phyloP scores from a whole-genome alignment of 2,113 vertebrate genomes.

The Pycnonotus jocosus region DNA sequence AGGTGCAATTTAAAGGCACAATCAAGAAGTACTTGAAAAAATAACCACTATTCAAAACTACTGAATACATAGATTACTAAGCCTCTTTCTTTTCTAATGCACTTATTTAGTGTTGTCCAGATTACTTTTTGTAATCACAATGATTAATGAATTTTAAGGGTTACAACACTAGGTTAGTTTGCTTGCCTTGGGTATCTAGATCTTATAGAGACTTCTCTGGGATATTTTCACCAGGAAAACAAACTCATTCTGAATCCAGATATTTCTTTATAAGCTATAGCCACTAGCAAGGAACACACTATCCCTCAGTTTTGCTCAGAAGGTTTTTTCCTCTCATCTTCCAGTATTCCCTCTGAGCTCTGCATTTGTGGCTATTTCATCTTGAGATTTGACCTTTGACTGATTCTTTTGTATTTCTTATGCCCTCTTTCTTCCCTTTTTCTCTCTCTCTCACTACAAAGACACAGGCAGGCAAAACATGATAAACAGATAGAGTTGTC shows the following conservation, averaged over 20 bases:
- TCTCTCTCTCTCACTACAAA: not conserved
- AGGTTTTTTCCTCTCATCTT: not conserved
- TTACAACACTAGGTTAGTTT: not conserved
- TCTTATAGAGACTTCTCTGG: not conserved
- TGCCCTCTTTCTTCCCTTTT: not conserved
- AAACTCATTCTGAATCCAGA: not conserved
- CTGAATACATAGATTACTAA: not conserved
- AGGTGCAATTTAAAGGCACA: not conserved
- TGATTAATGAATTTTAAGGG: not conserved
- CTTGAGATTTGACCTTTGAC: not conserved
- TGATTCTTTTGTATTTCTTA: not conserved
- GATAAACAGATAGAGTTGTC: not conserved
- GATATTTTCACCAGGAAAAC: not conserved
- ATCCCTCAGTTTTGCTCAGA: not conserved
- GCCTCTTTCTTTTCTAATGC: not conserved
- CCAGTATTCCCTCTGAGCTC: not conserved
- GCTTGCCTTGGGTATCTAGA: not conserved
- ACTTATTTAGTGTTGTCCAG: not conserved
- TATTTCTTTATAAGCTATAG: not conserved
- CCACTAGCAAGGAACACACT: not conserved
- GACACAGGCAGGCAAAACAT: not conserved
- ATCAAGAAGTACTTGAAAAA: not conserved
- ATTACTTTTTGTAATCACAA: not conserved
- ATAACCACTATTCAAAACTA: not conserved
- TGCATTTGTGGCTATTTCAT: not conserved